Evolutionary conservation across 2,113 vertebrate species (phyloP), one percentile per base, ranked within the genome.

Genomic region (Narcine bancroftii): DNA sequence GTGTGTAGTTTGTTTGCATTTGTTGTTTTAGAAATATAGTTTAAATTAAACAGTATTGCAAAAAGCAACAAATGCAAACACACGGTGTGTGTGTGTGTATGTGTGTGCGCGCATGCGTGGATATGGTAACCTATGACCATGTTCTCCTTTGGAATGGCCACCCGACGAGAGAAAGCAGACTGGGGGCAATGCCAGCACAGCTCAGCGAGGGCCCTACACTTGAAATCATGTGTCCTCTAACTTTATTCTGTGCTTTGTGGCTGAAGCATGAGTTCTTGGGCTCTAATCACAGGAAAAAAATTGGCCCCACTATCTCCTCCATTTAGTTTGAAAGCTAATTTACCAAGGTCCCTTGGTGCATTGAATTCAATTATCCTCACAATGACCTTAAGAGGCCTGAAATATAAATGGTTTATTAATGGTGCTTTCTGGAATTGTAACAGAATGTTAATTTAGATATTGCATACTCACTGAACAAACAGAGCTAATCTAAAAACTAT

Each of bases 371-470:
- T 87, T 63, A 87, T 60, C 17, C 33, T 87, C 33, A 87, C 33
- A 9, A 13, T 63, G 53, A 53, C 53, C 33, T 60, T 60, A 87
- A 60, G 53, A 60, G 60, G 50, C 33, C 15, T 36, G 81, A n/a
- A 87, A 87, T 60, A 60, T 39, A 87, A 87, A 87, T 87, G 56
- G 53, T 60, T 87, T 87, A 56, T 87, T 53, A 87, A 56, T 63
- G 33, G 50, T 83, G 29, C 13, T 1, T 85, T 85, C 79, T n/a
- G 29, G n/a, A 87, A n/a, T 87, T 60, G 53, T 36, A 63, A 63
- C 53, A 36, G 81, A 87, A 87, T 87, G 56, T 87, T 87, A 87
- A 87, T 87, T 87, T 87, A 87, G 6, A 87, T 63, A n/a, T 87
- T 87, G 81, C 81, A 60, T 87, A 56, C 81, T 60, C 3, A n/a